phyloP scores from a whole-genome alignment of 2,888 invertebrate genomes.

The Aproaerema taeniolella region DNA sequence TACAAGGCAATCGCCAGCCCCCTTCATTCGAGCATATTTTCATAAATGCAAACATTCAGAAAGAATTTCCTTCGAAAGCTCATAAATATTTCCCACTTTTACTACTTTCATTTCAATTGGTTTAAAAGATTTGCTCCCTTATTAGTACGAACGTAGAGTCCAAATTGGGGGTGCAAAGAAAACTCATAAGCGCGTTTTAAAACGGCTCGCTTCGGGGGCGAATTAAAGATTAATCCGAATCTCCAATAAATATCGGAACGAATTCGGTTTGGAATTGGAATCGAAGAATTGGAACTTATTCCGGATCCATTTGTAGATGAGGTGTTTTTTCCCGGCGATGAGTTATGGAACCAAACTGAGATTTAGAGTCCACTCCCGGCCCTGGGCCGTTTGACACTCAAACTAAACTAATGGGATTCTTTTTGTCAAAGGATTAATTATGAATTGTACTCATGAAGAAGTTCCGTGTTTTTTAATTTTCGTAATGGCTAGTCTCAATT shows the following conservation, averaged over 20 bases:
- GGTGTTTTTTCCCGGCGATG: conserved; percentile 57
- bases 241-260: conserved; percentile 72
- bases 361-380: conserved; percentile 31
- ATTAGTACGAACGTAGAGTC: conserved; percentile 24
- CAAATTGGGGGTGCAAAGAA: conserved; percentile 21
- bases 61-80: conserved; percentile 75
- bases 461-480: conserved; percentile 27
- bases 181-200: conserved; percentile 68
- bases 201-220: conserved; percentile 49
- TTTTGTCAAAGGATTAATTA: conserved; percentile 25
- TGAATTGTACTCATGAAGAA: conserved; percentile 30
- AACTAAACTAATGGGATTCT: conserved; percentile 16
- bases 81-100: conserved; percentile 76
- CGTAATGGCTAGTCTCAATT: conserved; percentile 20
- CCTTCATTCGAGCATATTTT: conserved; percentile 73
- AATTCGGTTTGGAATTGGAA: conserved; percentile 68
- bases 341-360: conserved; percentile 34
- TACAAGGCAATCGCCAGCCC: conserved; percentile 29
- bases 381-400: conserved; percentile 14
- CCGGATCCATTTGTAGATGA: conserved; percentile 69
- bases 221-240: conserved; percentile 72
- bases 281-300: conserved; percentile 71
- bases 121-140: conserved; percentile 31
- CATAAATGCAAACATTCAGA: conserved; percentile 76
- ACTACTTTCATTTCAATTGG: conserved; percentile 42